Base-by-base conservation (phyloP, 2,113 vertebrate genomes). In the Misgurnus mizolepis region DNA sequence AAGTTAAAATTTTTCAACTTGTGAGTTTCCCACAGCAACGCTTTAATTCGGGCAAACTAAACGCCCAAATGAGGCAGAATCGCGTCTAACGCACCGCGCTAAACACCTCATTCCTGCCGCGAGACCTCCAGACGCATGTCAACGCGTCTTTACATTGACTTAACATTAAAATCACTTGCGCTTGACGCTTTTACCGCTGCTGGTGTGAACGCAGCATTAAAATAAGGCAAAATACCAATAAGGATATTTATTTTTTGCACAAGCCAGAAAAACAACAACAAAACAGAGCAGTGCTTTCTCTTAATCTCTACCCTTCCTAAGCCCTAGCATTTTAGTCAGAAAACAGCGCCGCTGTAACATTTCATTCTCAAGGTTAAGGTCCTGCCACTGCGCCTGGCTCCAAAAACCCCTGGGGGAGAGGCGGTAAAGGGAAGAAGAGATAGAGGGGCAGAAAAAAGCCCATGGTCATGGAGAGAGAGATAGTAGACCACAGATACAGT, bases 331-430 rank as follows among this genome's bases (percentile, higher is more conserved):
- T 58, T 78, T 22, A 77, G 11, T 56, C 73, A 14, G 50, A 47
- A 80, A 58, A 73, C 61, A 75, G 70, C 2, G 73, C 73, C 67
- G 47, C 50, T 72, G 64, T 41, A 77, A 81, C 75, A 83, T 72
- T 79, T 79, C 34, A 75, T 82, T 84, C 69, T 82, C 86, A 87
- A 85, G 84, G 84, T 82, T 84, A 82, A 67, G 82, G 84, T 76
- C 73, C 70, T 79, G 80, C 82, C 79, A 82, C 49, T 40, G 41
- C 65, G 64, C 72, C 78, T 78, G 75, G 66, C 66, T 78, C 40
- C 75, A 65, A 56, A 67, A 71, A 58, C 61, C 64, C 62, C 75
- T 70, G 15, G 76, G 50, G 60, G 55, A 80, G 62, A 80, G 80
- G 67, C 34, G 53, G 75, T 60, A 45, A 80, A 72, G 66, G 17